A percentile compares a stretch with the other conserved stretches of the same genome.
phyloP scores from a whole-genome alignment of 37 sponge, comb jelly and placozoan species.

The Chondrosia reniformis region DNA sequence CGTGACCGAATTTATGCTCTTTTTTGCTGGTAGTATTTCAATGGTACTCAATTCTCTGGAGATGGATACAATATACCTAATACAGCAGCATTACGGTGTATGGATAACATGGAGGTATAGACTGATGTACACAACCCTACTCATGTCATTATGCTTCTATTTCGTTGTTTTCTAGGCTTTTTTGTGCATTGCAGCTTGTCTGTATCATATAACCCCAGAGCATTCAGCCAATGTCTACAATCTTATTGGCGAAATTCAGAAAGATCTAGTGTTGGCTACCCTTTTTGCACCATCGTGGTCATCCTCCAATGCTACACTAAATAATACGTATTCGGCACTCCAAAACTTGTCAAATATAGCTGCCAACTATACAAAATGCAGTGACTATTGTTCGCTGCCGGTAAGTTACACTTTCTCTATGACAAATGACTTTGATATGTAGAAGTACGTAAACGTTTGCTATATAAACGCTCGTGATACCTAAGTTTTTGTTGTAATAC shows the following conservation, averaged over 20 bases:
- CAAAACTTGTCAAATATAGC: neutral
- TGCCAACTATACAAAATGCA: neutral
- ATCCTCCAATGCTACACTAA: too few species aligned
- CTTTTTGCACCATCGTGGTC: too few species aligned
- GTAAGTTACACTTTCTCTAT: too few species aligned
- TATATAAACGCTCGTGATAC: too few species aligned
- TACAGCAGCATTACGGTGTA: neutral
- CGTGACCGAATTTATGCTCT: neutral
- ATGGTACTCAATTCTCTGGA: too few species aligned
- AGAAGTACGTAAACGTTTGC: too few species aligned
- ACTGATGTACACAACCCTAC: neutral
- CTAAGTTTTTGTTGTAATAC: too few species aligned
- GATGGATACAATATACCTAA: neutral
- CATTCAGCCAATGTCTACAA: neutral
- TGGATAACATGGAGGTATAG: constrained; percentile 6
- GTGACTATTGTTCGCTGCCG: too few species aligned
- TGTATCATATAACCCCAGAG: neutral
- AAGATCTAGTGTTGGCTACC: too few species aligned
- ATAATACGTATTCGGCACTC: neutral
- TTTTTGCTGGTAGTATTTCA: too few species aligned
- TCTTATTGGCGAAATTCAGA: neutral
- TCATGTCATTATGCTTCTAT: neutral
- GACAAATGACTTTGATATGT: too few species aligned
- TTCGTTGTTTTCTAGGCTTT: neutral
- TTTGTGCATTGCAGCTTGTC: constrained; percentile 7